Evolutionary conservation across 2,888 invertebrate genomes (phyloP).

Genomic region (Dryocosmus kuriphilus): DNA sequence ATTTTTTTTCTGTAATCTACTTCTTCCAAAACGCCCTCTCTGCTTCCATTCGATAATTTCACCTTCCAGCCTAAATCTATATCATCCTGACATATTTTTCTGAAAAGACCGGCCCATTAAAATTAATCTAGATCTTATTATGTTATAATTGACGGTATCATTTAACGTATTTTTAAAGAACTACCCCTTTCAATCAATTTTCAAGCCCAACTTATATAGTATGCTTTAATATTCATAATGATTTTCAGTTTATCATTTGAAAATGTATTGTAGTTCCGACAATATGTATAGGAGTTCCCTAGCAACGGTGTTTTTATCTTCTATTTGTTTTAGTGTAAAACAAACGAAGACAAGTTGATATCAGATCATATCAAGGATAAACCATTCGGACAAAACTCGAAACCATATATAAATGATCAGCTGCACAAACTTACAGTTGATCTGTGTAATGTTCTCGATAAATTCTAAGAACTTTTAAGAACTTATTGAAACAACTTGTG

Average conservation of each 20-base stretch:
- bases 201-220: neutral
- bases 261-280: neutral
- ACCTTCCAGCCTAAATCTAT: neutral
- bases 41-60: neutral
- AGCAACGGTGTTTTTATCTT: constrained; percentile 10
- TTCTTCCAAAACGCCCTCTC: neutral
- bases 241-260: neutral
- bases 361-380: constrained; percentile 7
- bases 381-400: too few relatives aligned
- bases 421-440: neutral
- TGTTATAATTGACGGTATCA: neutral
- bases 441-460: neutral
- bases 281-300: too few relatives aligned
- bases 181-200: neutral
- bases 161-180: too few relatives aligned
- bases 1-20: neutral
- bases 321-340: constrained; percentile 16
- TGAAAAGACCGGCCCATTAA: neutral
- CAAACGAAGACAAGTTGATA: constrained; percentile 9
- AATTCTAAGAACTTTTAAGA: too few relatives aligned
- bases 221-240: neutral
- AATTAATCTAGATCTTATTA: neutral
- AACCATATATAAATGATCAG: neutral
- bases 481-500: too few relatives aligned
- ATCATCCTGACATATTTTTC: neutral